These are phyloP conservation scores for Pachyrhynchus sulphureomaculatus DNA, from an alignment of 1,140 invertebrate genomes.

Conservation along the genomic window DNA sequence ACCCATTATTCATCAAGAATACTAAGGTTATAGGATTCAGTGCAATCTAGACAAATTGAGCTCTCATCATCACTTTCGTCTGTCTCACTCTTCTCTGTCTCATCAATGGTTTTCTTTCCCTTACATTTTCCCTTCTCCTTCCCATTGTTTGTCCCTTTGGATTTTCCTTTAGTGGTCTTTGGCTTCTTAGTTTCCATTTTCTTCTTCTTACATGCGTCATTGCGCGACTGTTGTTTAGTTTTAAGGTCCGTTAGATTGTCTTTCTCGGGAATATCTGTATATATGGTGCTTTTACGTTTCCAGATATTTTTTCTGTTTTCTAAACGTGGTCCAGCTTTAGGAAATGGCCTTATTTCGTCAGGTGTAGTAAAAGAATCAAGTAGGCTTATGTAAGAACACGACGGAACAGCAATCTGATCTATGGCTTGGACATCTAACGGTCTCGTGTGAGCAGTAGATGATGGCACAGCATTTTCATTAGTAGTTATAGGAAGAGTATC, in stretches of 20 bases:
- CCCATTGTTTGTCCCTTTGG: not conserved
- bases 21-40: conserved; percentile 13
- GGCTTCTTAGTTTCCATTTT: conserved; percentile 1
- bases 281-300: conserved; percentile 4
- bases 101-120: conserved; percentile 2
- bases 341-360: conserved; percentile 5
- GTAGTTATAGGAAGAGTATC: too few species aligned
- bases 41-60: conserved; percentile 18
- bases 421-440: not conserved
- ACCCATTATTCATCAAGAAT: conserved; percentile 14
- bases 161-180: not conserved
- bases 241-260: conserved; percentile 6
- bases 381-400: too few species aligned
- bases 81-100: not conserved
- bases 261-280: conserved; percentile 10
- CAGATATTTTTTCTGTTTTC: conserved; percentile 3
- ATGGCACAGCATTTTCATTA: too few species aligned
- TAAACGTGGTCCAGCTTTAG: conserved; percentile 1
- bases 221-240: not conserved
- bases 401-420: too few species aligned
- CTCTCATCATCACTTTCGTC: conserved; percentile 10
- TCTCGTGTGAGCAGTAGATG: too few species aligned
- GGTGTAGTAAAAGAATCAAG: not conserved
- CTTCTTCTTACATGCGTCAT: not conserved
- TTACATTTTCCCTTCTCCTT: conserved; percentile 5